Percentiles rank a stretch among this genome's conserved stretches.
These are phyloP conservation scores for Dastarcus helophoroides DNA, from an alignment of 2,888 invertebrate species.

Conservation along the genomic window DNA sequence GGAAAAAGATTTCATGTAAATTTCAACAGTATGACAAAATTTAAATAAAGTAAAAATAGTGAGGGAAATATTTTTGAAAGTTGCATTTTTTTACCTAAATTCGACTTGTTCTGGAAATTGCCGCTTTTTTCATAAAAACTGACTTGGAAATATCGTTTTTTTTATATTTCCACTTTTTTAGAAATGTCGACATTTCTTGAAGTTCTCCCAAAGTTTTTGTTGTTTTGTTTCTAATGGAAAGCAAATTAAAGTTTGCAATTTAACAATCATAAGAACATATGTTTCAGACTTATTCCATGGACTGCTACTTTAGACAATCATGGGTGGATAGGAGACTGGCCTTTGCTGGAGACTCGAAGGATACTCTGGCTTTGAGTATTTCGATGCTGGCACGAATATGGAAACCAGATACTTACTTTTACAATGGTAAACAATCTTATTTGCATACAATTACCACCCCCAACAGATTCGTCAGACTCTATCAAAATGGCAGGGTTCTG, in stretches of 20 bases:
- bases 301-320: slow-evolving; percentile 77
- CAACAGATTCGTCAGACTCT: slow-evolving; percentile 72
- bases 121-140: no score
- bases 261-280: not conserved
- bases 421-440: slow-evolving; percentile 73
- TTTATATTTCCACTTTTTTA: no score
- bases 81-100: no score
- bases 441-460: slow-evolving; percentile 75
- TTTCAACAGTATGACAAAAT: no score
- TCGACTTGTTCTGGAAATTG: no score
- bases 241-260: not conserved
- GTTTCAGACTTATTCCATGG: slow-evolving; percentile 70
- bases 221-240: no score
- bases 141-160: no score
- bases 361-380: slow-evolving; percentile 63
- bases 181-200: no score
- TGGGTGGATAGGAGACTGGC: slow-evolving; percentile 70
- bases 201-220: no score
- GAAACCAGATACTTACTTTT: slow-evolving; percentile 80
- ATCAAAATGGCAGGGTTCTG: slow-evolving; percentile 60
- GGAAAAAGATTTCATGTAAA: no score
- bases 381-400: slow-evolving; percentile 71
- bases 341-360: slow-evolving; percentile 51
- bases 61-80: no score
- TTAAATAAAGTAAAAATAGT: no score